Percentiles rank a stretch among this genome's conserved stretches.
phyloP scores from a whole-genome alignment of 1,140 invertebrate genomes.

The Drosophila nigrodunni region DNA sequence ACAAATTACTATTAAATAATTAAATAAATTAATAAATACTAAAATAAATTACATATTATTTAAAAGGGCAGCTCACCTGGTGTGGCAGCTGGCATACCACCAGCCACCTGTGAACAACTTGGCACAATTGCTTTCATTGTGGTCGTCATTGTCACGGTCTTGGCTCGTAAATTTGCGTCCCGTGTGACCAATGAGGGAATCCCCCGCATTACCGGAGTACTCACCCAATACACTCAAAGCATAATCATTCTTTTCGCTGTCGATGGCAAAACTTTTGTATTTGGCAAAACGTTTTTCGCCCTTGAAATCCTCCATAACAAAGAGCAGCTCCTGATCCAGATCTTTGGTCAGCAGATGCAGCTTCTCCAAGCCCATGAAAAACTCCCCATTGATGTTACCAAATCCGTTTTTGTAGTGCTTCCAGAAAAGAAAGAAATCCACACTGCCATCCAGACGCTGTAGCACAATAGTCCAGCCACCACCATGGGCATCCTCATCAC shows the following conservation, averaged over 20 bases:
- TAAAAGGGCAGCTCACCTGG: constrained; percentile 16
- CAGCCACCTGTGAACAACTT: constrained; percentile 35
- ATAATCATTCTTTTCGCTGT: constrained; percentile 14
- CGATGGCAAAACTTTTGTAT: constrained; percentile 33
- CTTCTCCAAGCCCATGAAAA: constrained; percentile 87
- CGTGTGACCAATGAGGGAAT: constrained; percentile 24
- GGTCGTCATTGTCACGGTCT: constrained; percentile 34
- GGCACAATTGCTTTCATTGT: constrained; percentile 32
- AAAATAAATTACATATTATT: background rate
- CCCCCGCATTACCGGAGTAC: constrained; percentile 37
- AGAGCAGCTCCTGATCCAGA: constrained; percentile 86
- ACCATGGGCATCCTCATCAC: constrained; percentile 31
- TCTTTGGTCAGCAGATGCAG: constrained; percentile 86
- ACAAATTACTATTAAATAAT: constrained; percentile 31
- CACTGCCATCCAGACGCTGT: constrained; percentile 86
- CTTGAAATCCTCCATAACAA: constrained; percentile 85
- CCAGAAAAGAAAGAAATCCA: constrained; percentile 87
- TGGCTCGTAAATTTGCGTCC: constrained; percentile 23
- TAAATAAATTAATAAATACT: background rate
- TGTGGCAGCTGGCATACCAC: constrained; percentile 44
- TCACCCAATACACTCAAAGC: constrained; percentile 11
- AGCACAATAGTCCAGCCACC: constrained; percentile 83
- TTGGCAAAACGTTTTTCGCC: constrained; percentile 4
- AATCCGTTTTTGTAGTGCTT: constrained; percentile 87
- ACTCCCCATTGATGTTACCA: constrained; percentile 87